A percentile compares a stretch with the other conserved stretches of the same genome.
phyloP scores from a whole-genome alignment of 2,888 invertebrate genomes.

The Amblyjoppa fuscipennis region DNA sequence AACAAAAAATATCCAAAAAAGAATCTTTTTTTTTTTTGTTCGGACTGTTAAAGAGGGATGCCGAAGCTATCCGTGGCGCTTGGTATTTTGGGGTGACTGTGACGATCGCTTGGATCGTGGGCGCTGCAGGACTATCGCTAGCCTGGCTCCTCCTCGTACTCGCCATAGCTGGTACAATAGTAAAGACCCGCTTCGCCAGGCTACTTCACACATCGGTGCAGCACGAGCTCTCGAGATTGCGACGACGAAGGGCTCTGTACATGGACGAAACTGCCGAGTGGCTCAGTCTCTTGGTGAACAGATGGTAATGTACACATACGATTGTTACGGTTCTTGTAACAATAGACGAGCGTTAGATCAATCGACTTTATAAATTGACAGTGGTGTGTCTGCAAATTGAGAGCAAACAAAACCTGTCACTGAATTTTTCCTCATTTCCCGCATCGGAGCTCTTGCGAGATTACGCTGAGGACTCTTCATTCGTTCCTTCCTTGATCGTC shows the following conservation, averaged over 20 bases:
- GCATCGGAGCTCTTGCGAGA: too few species aligned
- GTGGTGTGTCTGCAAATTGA: too few species aligned
- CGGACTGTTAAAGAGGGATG: slow-evolving; percentile 76
- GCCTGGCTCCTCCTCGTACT: slow-evolving; percentile 83
- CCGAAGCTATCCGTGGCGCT: slow-evolving; percentile 78
- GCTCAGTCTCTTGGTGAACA: slow-evolving; percentile 86
- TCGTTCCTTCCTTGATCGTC: too few species aligned
- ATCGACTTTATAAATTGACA: too few species aligned
- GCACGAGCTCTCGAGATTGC: slow-evolving; percentile 83
- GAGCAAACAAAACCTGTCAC: too few species aligned
- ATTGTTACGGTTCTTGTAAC: neutral
- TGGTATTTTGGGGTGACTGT: slow-evolving; percentile 79
- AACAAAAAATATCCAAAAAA: too few species aligned
- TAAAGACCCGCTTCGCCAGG: slow-evolving; percentile 79
- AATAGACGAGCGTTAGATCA: too few species aligned
- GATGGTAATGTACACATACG: slow-evolving; percentile 83
- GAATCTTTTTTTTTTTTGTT: neutral
- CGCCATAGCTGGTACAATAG: slow-evolving; percentile 79
- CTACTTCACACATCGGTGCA: slow-evolving; percentile 80
- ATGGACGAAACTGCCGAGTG: slow-evolving; percentile 87
- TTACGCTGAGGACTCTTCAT: too few species aligned
- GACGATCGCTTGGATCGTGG: slow-evolving; percentile 82
- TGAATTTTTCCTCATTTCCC: too few species aligned
- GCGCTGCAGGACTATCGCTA: slow-evolving; percentile 81
- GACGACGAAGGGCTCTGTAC: slow-evolving; percentile 85